Evolutionary conservation across 2,888 invertebrate species (phyloP).

Genomic region (Dicyrtomina minuta): DNA sequence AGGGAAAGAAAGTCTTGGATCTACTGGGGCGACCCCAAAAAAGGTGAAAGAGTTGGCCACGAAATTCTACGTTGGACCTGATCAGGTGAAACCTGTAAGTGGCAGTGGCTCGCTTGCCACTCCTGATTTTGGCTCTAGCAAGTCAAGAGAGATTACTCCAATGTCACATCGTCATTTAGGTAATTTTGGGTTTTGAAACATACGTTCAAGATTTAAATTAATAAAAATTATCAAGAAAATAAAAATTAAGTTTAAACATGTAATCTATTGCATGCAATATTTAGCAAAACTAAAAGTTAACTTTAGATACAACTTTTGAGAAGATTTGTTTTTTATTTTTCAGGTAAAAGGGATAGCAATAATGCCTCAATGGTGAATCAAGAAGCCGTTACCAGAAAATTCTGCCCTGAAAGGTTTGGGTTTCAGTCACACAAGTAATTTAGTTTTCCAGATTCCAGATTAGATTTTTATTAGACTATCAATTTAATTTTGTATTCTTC

Average conservation of each 20-base stretch:
- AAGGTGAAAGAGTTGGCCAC: conserved; percentile 8
- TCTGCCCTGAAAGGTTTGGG: conserved; percentile 31
- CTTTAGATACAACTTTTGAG: too few relatives aligned
- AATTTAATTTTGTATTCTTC: too few relatives aligned
- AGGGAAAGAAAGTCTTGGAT: neutral
- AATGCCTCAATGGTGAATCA: conserved; percentile 27
- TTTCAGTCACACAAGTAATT: conserved; percentile 19
- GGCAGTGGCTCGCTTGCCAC: neutral
- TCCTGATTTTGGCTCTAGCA: neutral
- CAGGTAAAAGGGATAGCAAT: conserved; percentile 20
- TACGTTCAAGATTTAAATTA: too few relatives aligned
- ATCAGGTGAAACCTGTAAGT: conserved; percentile 15
- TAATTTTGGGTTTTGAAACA: neutral
- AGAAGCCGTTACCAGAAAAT: conserved; percentile 20
- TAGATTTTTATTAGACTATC: too few relatives aligned
- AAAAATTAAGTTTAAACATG: too few relatives aligned
- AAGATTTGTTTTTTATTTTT: neutral
- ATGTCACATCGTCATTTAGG: conserved; percentile 27
- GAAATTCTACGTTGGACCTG: conserved; percentile 25
- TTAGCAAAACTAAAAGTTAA: too few relatives aligned
- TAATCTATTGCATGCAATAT: too few relatives aligned
- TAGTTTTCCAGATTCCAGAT: too few relatives aligned
- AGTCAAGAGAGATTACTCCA: conserved; percentile 9
- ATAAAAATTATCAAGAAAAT: too few relatives aligned
- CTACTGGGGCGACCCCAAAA: neutral